Base-by-base conservation (phyloP, 2,888 invertebrate species). In the Bombylius major region DNA sequence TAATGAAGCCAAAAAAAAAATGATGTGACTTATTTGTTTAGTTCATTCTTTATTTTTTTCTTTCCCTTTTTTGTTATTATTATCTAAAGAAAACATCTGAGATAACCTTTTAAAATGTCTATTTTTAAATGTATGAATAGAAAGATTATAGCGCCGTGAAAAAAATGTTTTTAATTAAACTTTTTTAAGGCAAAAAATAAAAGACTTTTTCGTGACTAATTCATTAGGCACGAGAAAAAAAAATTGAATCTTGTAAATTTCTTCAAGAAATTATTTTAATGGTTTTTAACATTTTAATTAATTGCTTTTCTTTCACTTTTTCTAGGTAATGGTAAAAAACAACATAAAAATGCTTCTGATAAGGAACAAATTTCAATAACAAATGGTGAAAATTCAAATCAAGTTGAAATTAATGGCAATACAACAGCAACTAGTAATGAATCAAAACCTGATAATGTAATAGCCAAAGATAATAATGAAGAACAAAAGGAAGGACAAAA, bases 331-430 rank as follows among this genome's bases (percentile, higher is more conserved):
- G 39, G 39, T 5, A 23, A 39, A 45, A 47, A 51, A 31, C 45
- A 47, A 42, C n/a, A 47, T 47, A 53, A 23, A 53, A 58, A 54
- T 53, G 53, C 58, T 54, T 49, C 56, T 48, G 58, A 58, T 54
- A 58, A 54, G 33, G 56, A 58, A 36, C n/a, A 42, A 23, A 23
- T 3, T 11, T 42, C 13, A 11, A 55, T 48, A 50, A 51, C 44
- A 39, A 54, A 56, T 46, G 53, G 48, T n/a, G 45, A 36, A 36
- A 36, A 36, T 33, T 52, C 51, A 32, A 39, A 33, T 47, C 31
- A n/a, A 12, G 5, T 36, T 5, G 48, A 13, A n/a, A 44, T 42
- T 42, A 33, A 36, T 34, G 33, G 31, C 39, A 58, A 53, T 31
- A 33, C 14, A 7, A 13, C n/a, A 33, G 31, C n/a, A 23, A 44